These are phyloP conservation scores for Calameuta filiformis DNA, from an alignment of 2,888 invertebrate species.

Conservation along the genomic window DNA sequence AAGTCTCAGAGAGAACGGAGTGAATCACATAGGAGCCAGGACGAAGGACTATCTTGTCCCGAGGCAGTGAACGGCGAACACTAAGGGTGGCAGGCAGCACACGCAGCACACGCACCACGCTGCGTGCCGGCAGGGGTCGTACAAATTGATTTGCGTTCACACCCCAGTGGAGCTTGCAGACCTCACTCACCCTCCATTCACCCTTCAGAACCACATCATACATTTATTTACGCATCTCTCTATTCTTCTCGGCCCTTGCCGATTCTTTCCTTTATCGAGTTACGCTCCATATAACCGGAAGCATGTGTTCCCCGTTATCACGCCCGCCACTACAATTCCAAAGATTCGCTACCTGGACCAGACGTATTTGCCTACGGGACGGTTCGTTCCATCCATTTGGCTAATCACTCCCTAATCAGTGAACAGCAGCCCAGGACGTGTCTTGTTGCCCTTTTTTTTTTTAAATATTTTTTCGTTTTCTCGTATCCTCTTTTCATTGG, in stretches of 20 bases:
- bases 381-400: no score
- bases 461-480: no score
- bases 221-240: slow-evolving; percentile 56
- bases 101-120: slow-evolving; percentile 15
- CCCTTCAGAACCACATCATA: slow-evolving; percentile 57
- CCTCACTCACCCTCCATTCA: slow-evolving; percentile 39
- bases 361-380: no score
- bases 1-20: slow-evolving; percentile 23
- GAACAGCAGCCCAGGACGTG: no score
- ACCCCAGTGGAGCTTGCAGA: slow-evolving; percentile 53
- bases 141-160: slow-evolving; percentile 67
- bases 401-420: no score
- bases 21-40: slow-evolving; percentile 33
- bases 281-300: slow-evolving; percentile 53
- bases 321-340: slow-evolving; percentile 11
- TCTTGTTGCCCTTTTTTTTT: no score
- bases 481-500: no score
- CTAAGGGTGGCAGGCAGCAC: slow-evolving; percentile 27
- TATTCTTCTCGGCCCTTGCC: slow-evolving; percentile 34
- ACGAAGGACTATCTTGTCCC: slow-evolving; percentile 56
- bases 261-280: slow-evolving; percentile 61
- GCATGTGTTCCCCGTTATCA: slow-evolving; percentile 57
- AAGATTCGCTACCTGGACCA: background rate
- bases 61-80: slow-evolving; percentile 45
- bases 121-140: slow-evolving; percentile 54